Conservation (phyloP, 2,113 vertebrate species). For the Takifugu flavidus region DNA sequence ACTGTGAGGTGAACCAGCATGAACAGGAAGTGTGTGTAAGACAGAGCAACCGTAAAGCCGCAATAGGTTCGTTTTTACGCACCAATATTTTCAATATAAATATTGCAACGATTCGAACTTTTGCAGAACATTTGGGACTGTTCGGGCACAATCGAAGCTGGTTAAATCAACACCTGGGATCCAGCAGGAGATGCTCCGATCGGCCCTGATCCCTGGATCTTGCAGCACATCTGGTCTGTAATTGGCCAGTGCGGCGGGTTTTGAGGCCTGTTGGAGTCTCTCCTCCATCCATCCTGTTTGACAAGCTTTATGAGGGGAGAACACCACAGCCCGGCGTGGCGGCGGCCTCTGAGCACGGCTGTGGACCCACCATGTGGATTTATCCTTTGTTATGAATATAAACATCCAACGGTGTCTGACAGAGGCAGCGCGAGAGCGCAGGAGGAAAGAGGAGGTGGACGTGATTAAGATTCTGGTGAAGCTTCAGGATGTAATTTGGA, state of each 20-base stretch:
- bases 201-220: slow-evolving; percentile 41
- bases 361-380: slow-evolving; percentile 27
- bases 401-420: slow-evolving; percentile 41
- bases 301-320: slow-evolving; percentile 26
- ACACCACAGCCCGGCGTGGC: slow-evolving; percentile 25
- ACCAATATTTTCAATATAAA: background rate
- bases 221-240: slow-evolving; percentile 55
- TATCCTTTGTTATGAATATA: slow-evolving; percentile 63
- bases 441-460: slow-evolving; percentile 8
- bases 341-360: slow-evolving; percentile 29
- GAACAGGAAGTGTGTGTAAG: background rate
- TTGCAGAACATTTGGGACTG: background rate
- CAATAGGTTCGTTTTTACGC: background rate
- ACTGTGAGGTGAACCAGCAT: background rate
- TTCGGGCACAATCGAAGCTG: background rate
- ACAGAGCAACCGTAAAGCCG: background rate
- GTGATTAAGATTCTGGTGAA: slow-evolving; percentile 52
- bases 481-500: slow-evolving; percentile 57
- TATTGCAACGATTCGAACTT: no score
- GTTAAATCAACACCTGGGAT: slow-evolving; percentile 12
- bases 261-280: slow-evolving; percentile 32
- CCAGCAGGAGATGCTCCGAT: slow-evolving; percentile 46
- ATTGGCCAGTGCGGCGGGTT: slow-evolving; percentile 37
- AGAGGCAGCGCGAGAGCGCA: slow-evolving; percentile 39
- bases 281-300: slow-evolving; percentile 26